Evolutionary conservation across 2,113 vertebrate genomes (phyloP).

Genomic region (Taurulus bubalis): DNA sequence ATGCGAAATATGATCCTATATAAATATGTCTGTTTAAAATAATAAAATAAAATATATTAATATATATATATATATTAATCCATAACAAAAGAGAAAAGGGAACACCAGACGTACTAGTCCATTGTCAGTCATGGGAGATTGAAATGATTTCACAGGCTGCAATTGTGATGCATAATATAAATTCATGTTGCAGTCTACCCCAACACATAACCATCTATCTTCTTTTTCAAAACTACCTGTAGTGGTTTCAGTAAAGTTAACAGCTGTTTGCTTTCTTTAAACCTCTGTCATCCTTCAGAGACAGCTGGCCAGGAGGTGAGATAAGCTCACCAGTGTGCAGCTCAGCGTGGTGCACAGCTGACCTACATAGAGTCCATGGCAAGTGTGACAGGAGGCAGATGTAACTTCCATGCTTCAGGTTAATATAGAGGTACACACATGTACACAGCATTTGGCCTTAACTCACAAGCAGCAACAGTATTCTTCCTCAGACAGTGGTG

Average conservation of each 20-base stretch:
- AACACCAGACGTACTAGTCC: background rate
- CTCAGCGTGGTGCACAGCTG: slow-evolving; percentile 44
- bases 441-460: background rate
- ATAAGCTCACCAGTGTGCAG: slow-evolving; percentile 50
- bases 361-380: slow-evolving; percentile 38
- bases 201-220: background rate
- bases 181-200: background rate
- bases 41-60: background rate
- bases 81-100: too few species aligned
- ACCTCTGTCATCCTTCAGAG: slow-evolving; percentile 49
- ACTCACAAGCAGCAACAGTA: background rate
- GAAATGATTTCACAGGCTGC: background rate
- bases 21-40: background rate
- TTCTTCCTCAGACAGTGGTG: background rate
- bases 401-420: slow-evolving; percentile 8
- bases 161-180: background rate
- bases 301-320: slow-evolving; percentile 56
- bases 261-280: slow-evolving; percentile 49
- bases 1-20: background rate
- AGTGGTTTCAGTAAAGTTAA: slow-evolving; percentile 27
- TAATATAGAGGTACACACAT: background rate
- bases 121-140: background rate
- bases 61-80: background rate
- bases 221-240: background rate
- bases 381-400: slow-evolving; percentile 23